Conservation (phyloP, 1,140 invertebrate species). For the Proctacanthus coquilletti region DNA sequence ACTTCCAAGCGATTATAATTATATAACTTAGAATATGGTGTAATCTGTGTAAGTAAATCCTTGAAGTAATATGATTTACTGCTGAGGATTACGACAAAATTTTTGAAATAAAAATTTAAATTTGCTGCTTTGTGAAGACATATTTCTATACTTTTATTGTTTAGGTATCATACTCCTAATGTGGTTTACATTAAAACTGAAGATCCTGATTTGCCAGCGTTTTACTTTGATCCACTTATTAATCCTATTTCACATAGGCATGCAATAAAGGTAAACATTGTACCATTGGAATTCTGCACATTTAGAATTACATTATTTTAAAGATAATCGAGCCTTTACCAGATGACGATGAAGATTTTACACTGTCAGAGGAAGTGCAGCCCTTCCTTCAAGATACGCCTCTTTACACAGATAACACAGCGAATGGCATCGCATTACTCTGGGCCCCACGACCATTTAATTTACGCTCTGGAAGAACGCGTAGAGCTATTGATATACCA, state of each 20-base stretch:
- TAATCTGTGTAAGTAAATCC: conserved; percentile 1
- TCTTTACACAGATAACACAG: conserved; percentile 95
- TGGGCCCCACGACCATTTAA: conserved; percentile 98
- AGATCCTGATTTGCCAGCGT: conserved; percentile 99
- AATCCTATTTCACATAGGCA: conserved; percentile 97
- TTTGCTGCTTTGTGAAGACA: no score
- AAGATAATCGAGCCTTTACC: conserved; percentile 66
- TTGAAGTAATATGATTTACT: neutral
- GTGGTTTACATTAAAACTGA: conserved; percentile 99
- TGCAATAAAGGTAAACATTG: conserved; percentile 49
- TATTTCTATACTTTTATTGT: no score
- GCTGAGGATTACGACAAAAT: neutral
- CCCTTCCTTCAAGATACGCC: conserved; percentile 91
- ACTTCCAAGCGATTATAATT: conserved; percentile 7
- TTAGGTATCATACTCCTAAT: conserved; percentile 97
- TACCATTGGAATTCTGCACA: conserved; percentile 2
- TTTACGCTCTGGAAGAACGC: conserved; percentile 71
- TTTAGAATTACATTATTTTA: conserved; percentile 9
- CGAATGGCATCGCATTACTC: conserved; percentile 94
- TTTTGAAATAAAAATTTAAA: conserved; percentile 1
- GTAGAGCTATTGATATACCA: conserved; percentile 92
- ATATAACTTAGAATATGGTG: conserved; percentile 5
- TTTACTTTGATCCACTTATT: conserved; percentile 99
- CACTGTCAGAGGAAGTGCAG: conserved; percentile 75
- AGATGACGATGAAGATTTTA: conserved; percentile 92